Evolutionary conservation across 2,113 vertebrate species (phyloP).

Genomic region (Capricornis sumatraensis): DNA sequence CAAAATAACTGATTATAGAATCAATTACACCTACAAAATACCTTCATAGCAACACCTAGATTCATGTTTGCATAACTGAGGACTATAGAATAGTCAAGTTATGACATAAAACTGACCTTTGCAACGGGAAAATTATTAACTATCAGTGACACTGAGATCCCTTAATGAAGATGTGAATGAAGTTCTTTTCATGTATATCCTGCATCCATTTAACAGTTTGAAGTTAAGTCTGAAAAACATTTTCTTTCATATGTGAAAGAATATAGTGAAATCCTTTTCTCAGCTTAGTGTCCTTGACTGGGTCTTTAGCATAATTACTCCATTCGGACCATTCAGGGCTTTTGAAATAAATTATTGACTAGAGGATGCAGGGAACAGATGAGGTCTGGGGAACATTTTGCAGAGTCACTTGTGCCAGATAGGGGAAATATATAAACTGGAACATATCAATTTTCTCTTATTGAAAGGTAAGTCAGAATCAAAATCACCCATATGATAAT

Average conservation of each 20-base stretch:
- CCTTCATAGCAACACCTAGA: neutral
- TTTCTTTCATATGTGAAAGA: neutral
- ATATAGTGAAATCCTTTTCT: neutral
- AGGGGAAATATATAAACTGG: neutral
- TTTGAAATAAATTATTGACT: neutral
- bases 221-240: neutral
- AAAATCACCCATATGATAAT: neutral
- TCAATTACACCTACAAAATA: neutral
- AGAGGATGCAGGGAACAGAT: neutral
- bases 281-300: neutral
- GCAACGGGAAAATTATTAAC: neutral
- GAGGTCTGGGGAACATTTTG: neutral
- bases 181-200: neutral
- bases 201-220: neutral
- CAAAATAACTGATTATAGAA: neutral
- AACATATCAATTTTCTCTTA: neutral
- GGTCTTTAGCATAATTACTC: neutral
- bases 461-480: neutral
- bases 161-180: neutral
- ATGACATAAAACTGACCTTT: neutral
- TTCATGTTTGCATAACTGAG: neutral
- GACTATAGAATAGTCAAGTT: neutral
- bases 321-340: neutral
- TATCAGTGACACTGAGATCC: neutral
- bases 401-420: neutral